phyloP scores from a whole-genome alignment of 2,797 vertebrate species.

The Epinephelus awoara region DNA sequence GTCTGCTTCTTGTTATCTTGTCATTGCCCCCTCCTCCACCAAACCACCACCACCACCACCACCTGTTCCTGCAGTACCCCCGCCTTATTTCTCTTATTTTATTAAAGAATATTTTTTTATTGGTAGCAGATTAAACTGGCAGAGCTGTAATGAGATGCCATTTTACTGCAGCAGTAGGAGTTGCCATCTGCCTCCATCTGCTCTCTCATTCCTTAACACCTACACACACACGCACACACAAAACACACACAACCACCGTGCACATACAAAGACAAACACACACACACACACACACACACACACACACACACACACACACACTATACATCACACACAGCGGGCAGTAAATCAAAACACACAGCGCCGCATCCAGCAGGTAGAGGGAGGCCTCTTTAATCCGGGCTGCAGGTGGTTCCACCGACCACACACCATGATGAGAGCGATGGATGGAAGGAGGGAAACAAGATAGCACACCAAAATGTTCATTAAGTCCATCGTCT shows the following conservation, averaged over 20 bases:
- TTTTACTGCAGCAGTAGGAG: constrained; percentile 69
- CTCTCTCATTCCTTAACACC: constrained; percentile 45
- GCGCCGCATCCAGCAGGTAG: constrained; percentile 49
- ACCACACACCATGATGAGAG: neutral
- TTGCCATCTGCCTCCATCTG: constrained; percentile 80
- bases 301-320: neutral
- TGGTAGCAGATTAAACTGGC: constrained; percentile 63
- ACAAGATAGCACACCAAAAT: neutral
- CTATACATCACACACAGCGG: constrained; percentile 25
- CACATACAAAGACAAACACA: neutral
- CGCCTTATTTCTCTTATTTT: constrained; percentile 46
- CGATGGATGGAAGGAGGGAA: too few relatives aligned
- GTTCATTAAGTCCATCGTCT: neutral
- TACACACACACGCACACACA: constrained; percentile 31
- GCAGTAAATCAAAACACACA: constrained; percentile 48
- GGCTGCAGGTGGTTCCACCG: constrained; percentile 38
- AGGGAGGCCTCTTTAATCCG: constrained; percentile 41
- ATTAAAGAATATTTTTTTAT: constrained; percentile 42
- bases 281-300: neutral
- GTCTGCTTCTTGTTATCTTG: constrained; percentile 28
- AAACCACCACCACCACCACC: neutral
- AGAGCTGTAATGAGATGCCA: constrained; percentile 66
- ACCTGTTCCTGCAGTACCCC: constrained; percentile 29
- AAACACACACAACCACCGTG: neutral
- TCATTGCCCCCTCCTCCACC: neutral